Conservation (phyloP, 2,113 vertebrate genomes). For the Cyprinodon variegatus region DNA sequence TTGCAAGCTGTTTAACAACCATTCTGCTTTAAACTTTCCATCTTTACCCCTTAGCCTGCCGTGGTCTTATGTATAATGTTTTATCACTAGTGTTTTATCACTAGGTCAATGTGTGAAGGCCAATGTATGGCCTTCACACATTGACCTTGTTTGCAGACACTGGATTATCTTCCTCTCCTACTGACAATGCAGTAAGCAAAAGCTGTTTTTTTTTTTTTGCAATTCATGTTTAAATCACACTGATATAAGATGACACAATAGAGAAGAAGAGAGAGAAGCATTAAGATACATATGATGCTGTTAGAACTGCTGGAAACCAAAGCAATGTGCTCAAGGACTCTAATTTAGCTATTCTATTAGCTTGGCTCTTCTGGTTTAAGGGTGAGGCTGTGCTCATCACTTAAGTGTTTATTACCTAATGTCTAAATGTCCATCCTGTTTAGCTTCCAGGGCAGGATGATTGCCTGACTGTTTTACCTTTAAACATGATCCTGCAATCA, state of each 20-base stretch:
- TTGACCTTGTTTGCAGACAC: too few relatives aligned
- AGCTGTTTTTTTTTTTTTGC: neutral
- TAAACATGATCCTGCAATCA: constrained; percentile 18
- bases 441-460: constrained; percentile 2
- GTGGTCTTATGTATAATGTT: too few relatives aligned
- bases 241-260: neutral
- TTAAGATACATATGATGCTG: neutral
- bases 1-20: too few relatives aligned
- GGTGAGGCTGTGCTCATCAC: constrained; percentile 10
- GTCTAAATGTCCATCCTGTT: constrained; percentile 40
- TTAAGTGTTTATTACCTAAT: constrained; percentile 12
- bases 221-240: neutral
- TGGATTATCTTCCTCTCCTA: neutral
- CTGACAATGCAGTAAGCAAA: neutral
- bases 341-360: neutral
- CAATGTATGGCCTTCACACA: too few relatives aligned
- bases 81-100: too few relatives aligned
- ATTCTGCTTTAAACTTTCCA: too few relatives aligned
- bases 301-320: neutral
- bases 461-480: constrained; percentile 24
- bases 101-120: too few relatives aligned
- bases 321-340: neutral
- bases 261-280: neutral
- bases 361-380: neutral
- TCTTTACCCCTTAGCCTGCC: too few relatives aligned